Evolutionary conservation across 1,140 invertebrate genomes (phyloP), one percentile per base, ranked within the genome.

Genomic region (Riptortus pedestris): DNA sequence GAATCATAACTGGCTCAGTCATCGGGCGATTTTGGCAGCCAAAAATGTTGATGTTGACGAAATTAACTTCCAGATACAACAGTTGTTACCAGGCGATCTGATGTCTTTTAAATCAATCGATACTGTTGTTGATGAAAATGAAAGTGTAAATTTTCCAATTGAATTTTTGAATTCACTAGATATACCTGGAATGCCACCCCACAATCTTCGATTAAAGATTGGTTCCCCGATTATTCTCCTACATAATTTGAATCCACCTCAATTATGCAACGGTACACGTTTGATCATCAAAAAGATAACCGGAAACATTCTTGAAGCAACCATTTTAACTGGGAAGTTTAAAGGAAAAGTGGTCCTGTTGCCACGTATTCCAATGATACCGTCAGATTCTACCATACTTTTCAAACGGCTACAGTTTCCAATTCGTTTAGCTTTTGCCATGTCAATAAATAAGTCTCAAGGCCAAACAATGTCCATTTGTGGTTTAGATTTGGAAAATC

Each of bases 371-470:
- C 45, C 64, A 3, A 45, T 65, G 27, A 62, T 65, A 9, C 51
- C 60, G n/a, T 55, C 59, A 43, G 65, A 60, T 28, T 24, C 48
- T 16, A 38, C 62, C 22, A 58, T 66, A 28, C 26, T 57, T 22
- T 63, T 63, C 11, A 66, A 63, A 63, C 28, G 65, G 20, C 27
- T 47, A 22, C 67, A 74, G 57, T 74, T 77, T 63, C 70, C 71
- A 20, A 33, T 72, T 11, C 28, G 52, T 60, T 55, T 77, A 0
- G 74, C 77, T 14, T 80, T 79, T 69, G 71, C 71, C 0, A 72
- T 79, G 65, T 73, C 73, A 9, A 74, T 76, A 31, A 76, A 75
- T 65, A 77, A 79, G 43, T 18, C 64, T 29, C 67, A 69, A 60
- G 67, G 66, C 2, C 67, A 67, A 62, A 29, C 67, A n/a, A 65